Base-by-base conservation (phyloP, 2,113 vertebrate genomes). In the Tyrannus savana region DNA sequence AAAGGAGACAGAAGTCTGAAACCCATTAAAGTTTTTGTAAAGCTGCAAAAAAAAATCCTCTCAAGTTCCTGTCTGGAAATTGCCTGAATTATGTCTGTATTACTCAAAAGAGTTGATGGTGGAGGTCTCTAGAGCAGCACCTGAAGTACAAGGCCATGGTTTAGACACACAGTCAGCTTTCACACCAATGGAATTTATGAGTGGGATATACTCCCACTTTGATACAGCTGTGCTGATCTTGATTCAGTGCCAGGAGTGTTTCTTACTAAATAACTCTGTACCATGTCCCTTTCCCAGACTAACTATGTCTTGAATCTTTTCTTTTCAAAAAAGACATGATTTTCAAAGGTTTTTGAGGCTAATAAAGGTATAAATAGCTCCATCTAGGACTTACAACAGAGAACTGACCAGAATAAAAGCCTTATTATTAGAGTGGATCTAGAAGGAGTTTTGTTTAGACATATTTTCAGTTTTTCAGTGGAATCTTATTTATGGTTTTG, bases 401-500 rank as follows among this genome's bases (percentile, higher is more conserved):
- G 3, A 56, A 9, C 11, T 37, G 23, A 41, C 7, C 6, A 71
- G 19, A 56, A 49, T 35, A 69, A 46, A 93, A 53, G 1, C 1
- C 4, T 44, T 41, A 7, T 41, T 79, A 18, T 27, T 69, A 21
- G 4, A 80, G 6, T 33, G 5, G 1, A 7, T 42, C 41, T 41
- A 35, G 69, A 69, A 52, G 0, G 23, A 66, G 1, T 9, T 41
- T 52, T 71, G 5, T 50, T 72, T 35, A 6, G 74, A 39, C 28
- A 39, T 37, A 30, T n/a, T 64, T 74, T 66, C 6, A 42, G 0
- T 16, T 88, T 60, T 63, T 64, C 7, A 58, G 9, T 69, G 24
- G 5, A 28, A 64, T 64, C 1, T 15, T 6, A 11, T 7, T 84
- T 74, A 9, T 53, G 4, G 1, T 8, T 25, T 66, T 14, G 1